Conservation (phyloP, 2,113 vertebrate genomes). For the Vulpes lagopus region DNA sequence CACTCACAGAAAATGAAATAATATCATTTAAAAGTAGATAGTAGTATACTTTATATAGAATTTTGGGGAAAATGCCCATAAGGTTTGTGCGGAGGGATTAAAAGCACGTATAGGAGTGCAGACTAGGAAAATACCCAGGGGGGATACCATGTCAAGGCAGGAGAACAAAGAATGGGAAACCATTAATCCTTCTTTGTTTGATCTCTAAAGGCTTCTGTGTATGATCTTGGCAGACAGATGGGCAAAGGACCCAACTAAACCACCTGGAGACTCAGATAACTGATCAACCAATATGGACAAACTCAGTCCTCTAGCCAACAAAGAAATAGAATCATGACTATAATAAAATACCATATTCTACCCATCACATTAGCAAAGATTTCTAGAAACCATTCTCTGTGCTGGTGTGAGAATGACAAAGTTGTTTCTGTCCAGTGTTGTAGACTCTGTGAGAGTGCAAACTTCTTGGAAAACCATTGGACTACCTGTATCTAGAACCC, state of each 20-base stretch:
- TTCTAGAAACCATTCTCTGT: background rate
- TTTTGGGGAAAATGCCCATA: background rate
- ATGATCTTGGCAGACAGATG: background rate
- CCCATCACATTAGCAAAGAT: background rate
- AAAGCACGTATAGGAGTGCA: background rate
- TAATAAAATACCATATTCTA: background rate
- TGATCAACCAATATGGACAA: background rate
- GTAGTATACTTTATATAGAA: background rate
- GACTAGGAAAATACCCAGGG: background rate
- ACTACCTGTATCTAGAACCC: background rate
- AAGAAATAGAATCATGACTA: background rate
- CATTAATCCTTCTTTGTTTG: background rate
- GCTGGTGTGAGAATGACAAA: background rate
- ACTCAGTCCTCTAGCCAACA: background rate
- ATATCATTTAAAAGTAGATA: background rate
- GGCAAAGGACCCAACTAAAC: background rate
- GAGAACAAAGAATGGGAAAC: slow-evolving; percentile 22
- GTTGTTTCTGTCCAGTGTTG: background rate
- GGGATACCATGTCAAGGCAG: background rate
- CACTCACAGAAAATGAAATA: background rate
- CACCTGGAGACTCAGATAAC: background rate
- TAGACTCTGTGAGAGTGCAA: background rate
- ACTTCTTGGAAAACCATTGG: background rate
- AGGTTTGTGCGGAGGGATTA: background rate
- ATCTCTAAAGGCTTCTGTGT: background rate